Evolutionary conservation across 2,888 invertebrate species (phyloP).

Genomic region (Uropetala carovei): DNA sequence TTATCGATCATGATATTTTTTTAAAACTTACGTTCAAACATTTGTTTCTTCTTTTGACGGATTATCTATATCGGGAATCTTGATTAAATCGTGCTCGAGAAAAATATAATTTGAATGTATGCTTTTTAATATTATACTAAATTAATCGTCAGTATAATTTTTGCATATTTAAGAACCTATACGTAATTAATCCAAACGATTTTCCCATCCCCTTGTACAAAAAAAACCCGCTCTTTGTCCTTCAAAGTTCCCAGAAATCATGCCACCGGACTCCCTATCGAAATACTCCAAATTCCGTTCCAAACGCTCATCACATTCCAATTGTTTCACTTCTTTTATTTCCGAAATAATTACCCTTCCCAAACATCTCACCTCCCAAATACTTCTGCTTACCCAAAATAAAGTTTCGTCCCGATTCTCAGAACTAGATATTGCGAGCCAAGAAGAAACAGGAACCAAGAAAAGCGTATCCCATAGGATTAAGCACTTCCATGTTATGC

Average conservation of each 20-base stretch:
- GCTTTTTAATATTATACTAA: background rate
- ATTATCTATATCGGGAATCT: too few relatives aligned
- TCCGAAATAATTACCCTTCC: conserved; percentile 13
- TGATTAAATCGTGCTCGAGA: too few relatives aligned
- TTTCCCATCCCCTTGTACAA: background rate
- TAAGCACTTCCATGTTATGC: too few relatives aligned
- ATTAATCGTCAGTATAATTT: too few relatives aligned
- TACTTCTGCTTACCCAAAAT: background rate
- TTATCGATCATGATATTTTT: too few relatives aligned
- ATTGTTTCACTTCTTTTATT: background rate
- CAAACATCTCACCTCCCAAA: background rate
- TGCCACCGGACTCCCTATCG: background rate
- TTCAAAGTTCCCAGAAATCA: conserved; percentile 33
- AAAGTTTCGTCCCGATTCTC: background rate
- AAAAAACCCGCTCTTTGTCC: background rate
- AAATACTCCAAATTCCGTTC: conserved; percentile 38
- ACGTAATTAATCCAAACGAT: background rate
- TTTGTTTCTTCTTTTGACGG: too few relatives aligned
- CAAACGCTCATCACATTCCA: conserved; percentile 1
- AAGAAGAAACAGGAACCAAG: background rate
- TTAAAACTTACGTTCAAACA: too few relatives aligned
- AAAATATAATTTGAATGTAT: background rate
- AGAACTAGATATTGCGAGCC: background rate
- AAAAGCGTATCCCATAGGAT: too few relatives aligned
- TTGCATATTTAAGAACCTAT: too few relatives aligned